Base-by-base conservation (phyloP, 2,113 vertebrate genomes). In the Eublepharis macularius region DNA sequence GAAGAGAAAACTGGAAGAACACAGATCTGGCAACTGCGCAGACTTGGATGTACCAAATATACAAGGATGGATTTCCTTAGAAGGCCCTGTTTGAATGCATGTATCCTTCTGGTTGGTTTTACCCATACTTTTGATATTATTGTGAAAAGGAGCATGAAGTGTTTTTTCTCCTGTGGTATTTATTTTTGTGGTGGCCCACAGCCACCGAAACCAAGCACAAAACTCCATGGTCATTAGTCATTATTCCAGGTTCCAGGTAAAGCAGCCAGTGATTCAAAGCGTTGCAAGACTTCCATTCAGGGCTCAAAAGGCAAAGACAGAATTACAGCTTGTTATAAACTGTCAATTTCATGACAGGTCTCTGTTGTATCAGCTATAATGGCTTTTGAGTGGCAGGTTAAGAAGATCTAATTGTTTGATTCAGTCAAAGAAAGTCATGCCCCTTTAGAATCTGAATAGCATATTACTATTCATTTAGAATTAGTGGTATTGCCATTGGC, bases 31-130 rank as follows among this genome's bases (percentile, higher is more conserved):
- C 84, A 82, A 73, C 29, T 80, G 80, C 84, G 65, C 41, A 83
- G 84, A 88, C 80, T 76, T 83, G 86, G 81, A 49, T 87, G 69
- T 82, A 92, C 92, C 90, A 81, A 81, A 63, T 39, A 73, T 89
- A 81, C 83, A 4, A 92, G 88, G 85, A 93, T 2, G 1, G 90
- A 74, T 34, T 83, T 85, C 89, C 90, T 83, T 93, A 90, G 85
- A 86, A n/a, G 16, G 92, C 82, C 92, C 92, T 51, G 85, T 89
- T 85, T 86, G 91, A 94, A 90, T 94, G 95, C 96, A 96, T 97
- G 96, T 96, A 93, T 94, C 95, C 93, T 94, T 92, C 92, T 96
- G 94, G 88, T 92, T 47, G 19, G 87, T 93, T 92, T 93, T 92
- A 88, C 82, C 92, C 85, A 88, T 95, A 91, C 90, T 90, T 88